These are phyloP conservation scores for Scopus umbretta DNA, from an alignment of 2,113 vertebrate genomes.

Conservation along the genomic window DNA sequence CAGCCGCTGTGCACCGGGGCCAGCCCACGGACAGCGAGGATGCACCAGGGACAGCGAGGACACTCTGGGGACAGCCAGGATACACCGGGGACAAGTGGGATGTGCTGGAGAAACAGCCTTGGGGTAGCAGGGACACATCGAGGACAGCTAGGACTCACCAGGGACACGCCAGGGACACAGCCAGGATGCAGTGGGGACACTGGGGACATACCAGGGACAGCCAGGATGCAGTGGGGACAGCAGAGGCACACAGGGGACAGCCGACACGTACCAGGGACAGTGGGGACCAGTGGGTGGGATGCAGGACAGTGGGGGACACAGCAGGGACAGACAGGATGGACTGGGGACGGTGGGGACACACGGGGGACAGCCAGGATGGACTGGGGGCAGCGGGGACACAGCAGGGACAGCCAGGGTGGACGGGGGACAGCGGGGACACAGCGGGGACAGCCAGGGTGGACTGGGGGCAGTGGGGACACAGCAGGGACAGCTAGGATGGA, in stretches of 20 bases:
- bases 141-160: not conserved
- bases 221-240: not conserved
- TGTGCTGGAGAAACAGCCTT: not conserved
- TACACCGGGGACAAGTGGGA: not conserved
- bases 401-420: not conserved
- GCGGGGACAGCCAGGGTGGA: not conserved
- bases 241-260: not conserved
- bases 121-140: not conserved
- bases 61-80: not conserved
- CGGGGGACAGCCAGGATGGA: not conserved
- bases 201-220: not conserved
- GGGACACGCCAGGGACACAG: not conserved
- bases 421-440: not conserved
- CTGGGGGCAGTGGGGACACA: not conserved
- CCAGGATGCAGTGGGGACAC: not conserved
- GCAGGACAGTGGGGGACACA: not conserved
- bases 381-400: not conserved
- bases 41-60: not conserved
- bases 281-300: not conserved
- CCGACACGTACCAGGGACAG: not conserved
- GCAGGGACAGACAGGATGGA: no score
- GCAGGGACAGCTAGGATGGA: not conserved
- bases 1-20: no score
- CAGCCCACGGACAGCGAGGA: not conserved
- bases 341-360: not conserved